Evolutionary conservation across 2,797 vertebrate species (phyloP).

Genomic region (Sebastiscus albofasciatus): DNA sequence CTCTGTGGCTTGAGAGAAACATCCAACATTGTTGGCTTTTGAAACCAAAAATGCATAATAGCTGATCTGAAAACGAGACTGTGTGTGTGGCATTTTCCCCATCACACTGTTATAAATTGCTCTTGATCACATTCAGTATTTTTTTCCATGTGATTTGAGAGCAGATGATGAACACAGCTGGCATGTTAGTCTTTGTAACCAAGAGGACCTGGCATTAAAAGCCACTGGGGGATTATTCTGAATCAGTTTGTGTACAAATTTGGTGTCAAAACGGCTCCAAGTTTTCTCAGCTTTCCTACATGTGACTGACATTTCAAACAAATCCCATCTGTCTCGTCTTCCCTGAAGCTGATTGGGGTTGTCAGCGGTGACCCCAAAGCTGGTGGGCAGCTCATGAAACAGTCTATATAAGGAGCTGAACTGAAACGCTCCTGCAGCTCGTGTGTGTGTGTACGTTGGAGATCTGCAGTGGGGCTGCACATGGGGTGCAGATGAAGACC

Average conservation of each 20-base stretch:
- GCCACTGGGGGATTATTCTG: not conserved
- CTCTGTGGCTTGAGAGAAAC: conserved; percentile 10
- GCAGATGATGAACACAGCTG: not conserved
- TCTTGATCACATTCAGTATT: not conserved
- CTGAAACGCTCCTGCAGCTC: conserved; percentile 39
- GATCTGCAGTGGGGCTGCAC: conserved; percentile 55
- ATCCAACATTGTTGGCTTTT: conserved; percentile 7
- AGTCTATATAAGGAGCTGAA: conserved; percentile 78
- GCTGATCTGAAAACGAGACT: not conserved
- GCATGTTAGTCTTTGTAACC: not conserved
- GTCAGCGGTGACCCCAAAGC: conserved; percentile 15
- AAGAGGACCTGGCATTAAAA: not conserved
- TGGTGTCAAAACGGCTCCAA: not conserved
- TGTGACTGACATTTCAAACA: not conserved
- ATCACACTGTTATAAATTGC: not conserved
- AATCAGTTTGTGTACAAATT: not conserved
- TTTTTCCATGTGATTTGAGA: not conserved
- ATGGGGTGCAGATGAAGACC: conserved; percentile 77
- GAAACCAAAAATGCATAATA: not conserved
- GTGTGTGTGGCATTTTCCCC: not conserved
- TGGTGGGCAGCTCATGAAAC: conserved; percentile 44
- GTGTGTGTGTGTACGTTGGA: not conserved
- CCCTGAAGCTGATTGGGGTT: conserved; percentile 8
- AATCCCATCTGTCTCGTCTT: conserved; percentile 10
- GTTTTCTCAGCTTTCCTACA: not conserved